Evolutionary conservation across 2,797 vertebrate genomes (phyloP).

Genomic region (Manis crassicaudata): DNA sequence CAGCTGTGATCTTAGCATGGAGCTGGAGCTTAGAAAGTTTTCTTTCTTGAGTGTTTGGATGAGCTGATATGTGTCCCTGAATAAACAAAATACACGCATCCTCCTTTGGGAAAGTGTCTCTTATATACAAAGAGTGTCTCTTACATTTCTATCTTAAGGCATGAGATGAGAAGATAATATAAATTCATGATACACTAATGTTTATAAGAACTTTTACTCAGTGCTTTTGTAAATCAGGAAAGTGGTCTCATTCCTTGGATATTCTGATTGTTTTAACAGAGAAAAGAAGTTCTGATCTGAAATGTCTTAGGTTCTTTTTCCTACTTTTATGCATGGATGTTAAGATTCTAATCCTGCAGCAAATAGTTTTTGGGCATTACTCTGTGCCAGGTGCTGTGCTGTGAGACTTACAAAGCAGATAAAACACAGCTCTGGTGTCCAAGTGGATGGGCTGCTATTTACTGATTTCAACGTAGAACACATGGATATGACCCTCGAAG

Average conservation of each 20-base stretch:
- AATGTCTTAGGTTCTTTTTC: neutral
- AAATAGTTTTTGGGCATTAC: neutral
- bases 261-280: slow-evolving; percentile 13
- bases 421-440: neutral
- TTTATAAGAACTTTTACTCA: neutral
- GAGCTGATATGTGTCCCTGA: neutral
- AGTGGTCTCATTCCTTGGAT: neutral
- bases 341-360: neutral
- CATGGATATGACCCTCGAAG: neutral
- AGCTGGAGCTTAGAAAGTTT: neutral
- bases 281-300: neutral
- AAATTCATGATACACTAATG: neutral
- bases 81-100: neutral
- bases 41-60: neutral
- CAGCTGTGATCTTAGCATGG: neutral
- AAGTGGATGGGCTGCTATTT: neutral
- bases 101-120: neutral
- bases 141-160: neutral
- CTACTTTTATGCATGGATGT: neutral
- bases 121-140: neutral
- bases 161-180: neutral
- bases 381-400: neutral
- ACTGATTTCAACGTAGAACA: too few relatives aligned
- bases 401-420: neutral
- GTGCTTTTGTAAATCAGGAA: neutral